phyloP scores from a whole-genome alignment of 35 echinoderm and acorn worm genomes.

The Ophioderma brevispina region DNA sequence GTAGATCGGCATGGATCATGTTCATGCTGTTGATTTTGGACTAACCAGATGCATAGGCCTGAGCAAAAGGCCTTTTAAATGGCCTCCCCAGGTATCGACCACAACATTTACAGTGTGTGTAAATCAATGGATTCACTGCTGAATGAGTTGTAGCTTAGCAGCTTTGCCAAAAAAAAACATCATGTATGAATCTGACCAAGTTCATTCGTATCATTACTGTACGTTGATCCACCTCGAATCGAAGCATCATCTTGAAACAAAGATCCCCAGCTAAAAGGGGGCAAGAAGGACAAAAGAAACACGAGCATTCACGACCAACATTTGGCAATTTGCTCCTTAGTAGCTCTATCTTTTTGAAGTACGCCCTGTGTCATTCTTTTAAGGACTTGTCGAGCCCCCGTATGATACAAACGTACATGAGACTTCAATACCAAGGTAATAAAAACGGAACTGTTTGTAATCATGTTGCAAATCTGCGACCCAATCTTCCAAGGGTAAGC shows the following conservation, averaged over 20 bases:
- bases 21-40: no score
- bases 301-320: constrained; percentile 50
- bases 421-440: constrained; percentile 23
- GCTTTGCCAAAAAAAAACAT: neutral
- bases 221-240: neutral
- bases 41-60: no score
- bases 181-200: neutral
- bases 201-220: neutral
- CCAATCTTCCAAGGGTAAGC: neutral
- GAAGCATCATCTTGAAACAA: neutral
- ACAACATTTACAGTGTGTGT: neutral
- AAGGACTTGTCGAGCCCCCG: constrained; percentile 1
- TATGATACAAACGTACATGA: constrained; percentile 30
- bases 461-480: neutral
- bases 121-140: neutral
- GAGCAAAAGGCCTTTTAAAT: neutral
- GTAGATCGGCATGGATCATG: no score
- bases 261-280: constrained; percentile 18
- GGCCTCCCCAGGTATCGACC: neutral
- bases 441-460: constrained; percentile 43
- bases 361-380: neutral
- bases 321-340: constrained; percentile 9
- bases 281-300: constrained; percentile 50
- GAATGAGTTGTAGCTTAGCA: neutral
- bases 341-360: neutral